Conservation (phyloP, 2,797 vertebrate species). For the Clarias platycephalus region DNA sequence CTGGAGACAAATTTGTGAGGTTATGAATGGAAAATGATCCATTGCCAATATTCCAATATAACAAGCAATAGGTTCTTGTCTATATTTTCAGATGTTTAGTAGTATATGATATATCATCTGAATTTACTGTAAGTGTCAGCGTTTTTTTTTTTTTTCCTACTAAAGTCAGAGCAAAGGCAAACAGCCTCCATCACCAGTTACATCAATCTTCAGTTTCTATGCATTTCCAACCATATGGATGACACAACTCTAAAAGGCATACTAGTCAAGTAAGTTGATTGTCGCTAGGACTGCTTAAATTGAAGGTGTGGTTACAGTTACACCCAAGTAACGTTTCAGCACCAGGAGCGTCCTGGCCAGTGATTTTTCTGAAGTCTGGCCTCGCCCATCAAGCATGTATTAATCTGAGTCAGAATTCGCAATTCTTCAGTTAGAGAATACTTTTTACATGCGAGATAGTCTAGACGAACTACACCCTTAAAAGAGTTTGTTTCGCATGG, state of each 20-base stretch:
- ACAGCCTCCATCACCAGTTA: background rate
- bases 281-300: background rate
- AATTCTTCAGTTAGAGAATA: background rate
- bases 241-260: background rate
- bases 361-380: background rate
- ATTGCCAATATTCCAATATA: background rate
- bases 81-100: background rate
- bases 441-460: background rate
- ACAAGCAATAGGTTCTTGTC: background rate
- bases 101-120: background rate
- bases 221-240: background rate
- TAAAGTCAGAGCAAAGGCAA: background rate
- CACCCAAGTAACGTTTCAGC: background rate
- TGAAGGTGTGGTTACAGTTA: background rate
- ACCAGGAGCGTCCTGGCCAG: too few species aligned
- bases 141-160: too few species aligned
- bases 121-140: background rate
- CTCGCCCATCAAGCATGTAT: background rate
- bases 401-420: background rate
- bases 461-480: slow-evolving; percentile 6
- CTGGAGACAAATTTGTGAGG: background rate
- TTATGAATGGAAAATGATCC: background rate
- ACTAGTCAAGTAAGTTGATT: background rate
- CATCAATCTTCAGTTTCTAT: background rate
- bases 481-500: slow-evolving; percentile 31